Percentiles rank a stretch among this genome's conserved stretches.
Conservation (phyloP, 2,113 vertebrate genomes). For the Colaptes auratus region DNA sequence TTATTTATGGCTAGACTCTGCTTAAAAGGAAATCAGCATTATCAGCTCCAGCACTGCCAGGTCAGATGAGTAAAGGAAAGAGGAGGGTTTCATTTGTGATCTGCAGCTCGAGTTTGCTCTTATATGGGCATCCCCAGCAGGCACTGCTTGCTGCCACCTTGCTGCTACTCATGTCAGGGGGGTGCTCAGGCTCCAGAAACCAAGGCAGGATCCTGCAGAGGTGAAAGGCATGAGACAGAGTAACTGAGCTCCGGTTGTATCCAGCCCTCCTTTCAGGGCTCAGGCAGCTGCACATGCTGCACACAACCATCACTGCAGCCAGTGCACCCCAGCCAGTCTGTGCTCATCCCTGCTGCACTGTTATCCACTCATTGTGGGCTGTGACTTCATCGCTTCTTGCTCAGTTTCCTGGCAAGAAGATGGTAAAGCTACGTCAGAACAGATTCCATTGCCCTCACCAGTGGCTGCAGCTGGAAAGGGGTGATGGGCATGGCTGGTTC, state of each 20-base stretch:
- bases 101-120: neutral
- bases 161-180: neutral
- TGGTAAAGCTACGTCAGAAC: neutral
- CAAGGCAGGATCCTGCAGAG: neutral
- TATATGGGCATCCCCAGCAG: conserved; percentile 40
- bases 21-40: conserved; percentile 55
- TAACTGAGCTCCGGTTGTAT: neutral
- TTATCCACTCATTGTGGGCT: neutral
- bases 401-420: neutral
- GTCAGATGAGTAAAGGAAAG: conserved; percentile 38
- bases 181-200: neutral
- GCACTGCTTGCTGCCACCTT: neutral
- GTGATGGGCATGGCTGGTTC: neutral
- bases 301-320: neutral
- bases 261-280: neutral
- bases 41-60: neutral
- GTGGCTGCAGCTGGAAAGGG: neutral
- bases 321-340: accelerated
- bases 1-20: conserved; percentile 44
- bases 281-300: neutral
- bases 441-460: neutral
- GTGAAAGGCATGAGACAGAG: neutral
- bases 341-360: neutral
- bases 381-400: neutral
- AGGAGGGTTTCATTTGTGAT: conserved; percentile 13